Percentiles rank a stretch among this genome's conserved stretches.
phyloP scores from a whole-genome alignment of 2,888 invertebrate species.

The Drosophila hamatofila region DNA sequence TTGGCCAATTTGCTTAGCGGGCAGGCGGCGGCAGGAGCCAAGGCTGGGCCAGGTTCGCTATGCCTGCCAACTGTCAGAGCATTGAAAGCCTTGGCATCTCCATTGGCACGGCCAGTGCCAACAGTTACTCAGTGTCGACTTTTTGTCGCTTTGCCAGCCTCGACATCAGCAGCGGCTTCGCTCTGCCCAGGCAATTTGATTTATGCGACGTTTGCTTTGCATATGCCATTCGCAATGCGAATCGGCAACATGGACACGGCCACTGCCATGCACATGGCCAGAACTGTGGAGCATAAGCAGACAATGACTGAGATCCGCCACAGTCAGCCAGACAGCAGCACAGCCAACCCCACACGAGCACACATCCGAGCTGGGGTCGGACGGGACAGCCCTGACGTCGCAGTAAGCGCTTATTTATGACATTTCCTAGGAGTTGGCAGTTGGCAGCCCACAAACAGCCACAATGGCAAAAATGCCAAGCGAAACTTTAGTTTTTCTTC shows the following conservation, averaged over 20 bases:
- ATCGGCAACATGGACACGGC: slow-evolving; percentile 19
- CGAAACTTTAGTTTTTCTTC: slow-evolving; percentile 40
- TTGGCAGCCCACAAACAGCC: slow-evolving; percentile 8
- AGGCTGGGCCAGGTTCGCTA: not conserved
- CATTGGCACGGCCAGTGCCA: slow-evolving; percentile 31
- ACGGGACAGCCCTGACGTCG: slow-evolving; percentile 14
- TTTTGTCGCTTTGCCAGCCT: slow-evolving; percentile 50
- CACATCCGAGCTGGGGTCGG: not conserved
- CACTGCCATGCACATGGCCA: slow-evolving; percentile 12
- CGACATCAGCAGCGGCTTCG: not conserved
- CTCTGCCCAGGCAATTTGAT: slow-evolving; percentile 44
- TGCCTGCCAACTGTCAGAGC: slow-evolving; percentile 9
- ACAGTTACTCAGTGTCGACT: slow-evolving; percentile 67
- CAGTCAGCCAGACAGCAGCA: not conserved
- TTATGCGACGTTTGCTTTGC: slow-evolving; percentile 63
- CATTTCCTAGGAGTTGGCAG: slow-evolving; percentile 31
- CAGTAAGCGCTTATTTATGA: slow-evolving; percentile 62
- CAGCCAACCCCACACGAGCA: not conserved
- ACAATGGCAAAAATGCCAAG: not conserved
- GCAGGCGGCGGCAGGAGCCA: not conserved
- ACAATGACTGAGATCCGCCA: slow-evolving; percentile 18
- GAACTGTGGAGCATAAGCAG: slow-evolving; percentile 38
- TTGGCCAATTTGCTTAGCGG: slow-evolving; percentile 31
- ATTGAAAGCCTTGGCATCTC: slow-evolving; percentile 28
- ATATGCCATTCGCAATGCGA: slow-evolving; percentile 52